Conservation (phyloP, 1,140 invertebrate genomes). For the Scaptomyza pallida region DNA sequence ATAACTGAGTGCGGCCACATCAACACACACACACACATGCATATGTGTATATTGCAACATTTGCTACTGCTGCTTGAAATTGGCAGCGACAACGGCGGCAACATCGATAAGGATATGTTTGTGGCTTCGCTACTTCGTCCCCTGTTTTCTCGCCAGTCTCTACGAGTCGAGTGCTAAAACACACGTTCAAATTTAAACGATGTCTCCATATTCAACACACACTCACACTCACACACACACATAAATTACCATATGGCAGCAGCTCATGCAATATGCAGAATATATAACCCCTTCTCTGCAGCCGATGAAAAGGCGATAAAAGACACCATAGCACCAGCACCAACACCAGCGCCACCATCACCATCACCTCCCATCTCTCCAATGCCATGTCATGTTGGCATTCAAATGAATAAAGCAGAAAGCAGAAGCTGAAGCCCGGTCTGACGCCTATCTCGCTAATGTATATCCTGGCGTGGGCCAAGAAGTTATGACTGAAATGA, state of each 20-base stretch:
- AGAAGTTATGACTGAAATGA: constrained; percentile 78
- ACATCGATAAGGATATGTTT: constrained; percentile 71
- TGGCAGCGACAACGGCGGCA: constrained; percentile 39
- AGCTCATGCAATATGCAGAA: constrained; percentile 74
- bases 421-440: too few species aligned
- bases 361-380: neutral
- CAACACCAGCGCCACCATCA: neutral
- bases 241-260: constrained; percentile 78
- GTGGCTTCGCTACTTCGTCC: constrained; percentile 30
- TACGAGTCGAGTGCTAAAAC: constrained; percentile 42
- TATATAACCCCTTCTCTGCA: constrained; percentile 32
- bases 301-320: constrained; percentile 80
- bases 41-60: constrained; percentile 26
- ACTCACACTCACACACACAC: constrained; percentile 44
- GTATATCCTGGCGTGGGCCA: constrained; percentile 67
- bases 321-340: constrained; percentile 39
- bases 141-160: neutral
- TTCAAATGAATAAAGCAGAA: constrained; percentile 71
- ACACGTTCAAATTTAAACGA: constrained; percentile 79
- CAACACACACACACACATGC: constrained; percentile 47
- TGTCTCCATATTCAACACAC: constrained; percentile 37
- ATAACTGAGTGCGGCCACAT: constrained; percentile 76
- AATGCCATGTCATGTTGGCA: constrained; percentile 42
- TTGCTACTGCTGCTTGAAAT: constrained; percentile 28
- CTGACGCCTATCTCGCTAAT: constrained; percentile 58